Evolutionary conservation across 2,113 vertebrate genomes (phyloP).

Genomic region (Hucho hucho): DNA sequence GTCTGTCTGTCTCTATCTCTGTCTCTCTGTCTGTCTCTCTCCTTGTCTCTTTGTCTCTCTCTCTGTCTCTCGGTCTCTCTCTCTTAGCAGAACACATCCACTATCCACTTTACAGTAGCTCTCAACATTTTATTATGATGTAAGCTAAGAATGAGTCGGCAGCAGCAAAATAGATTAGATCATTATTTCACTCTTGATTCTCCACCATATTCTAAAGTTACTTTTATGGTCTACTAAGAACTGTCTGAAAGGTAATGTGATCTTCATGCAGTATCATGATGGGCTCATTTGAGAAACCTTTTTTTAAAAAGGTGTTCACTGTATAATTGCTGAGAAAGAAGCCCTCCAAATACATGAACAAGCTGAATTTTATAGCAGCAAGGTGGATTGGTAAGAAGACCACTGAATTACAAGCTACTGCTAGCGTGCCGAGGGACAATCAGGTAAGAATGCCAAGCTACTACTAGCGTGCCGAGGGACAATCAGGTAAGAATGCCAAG

Average conservation of each 20-base stretch:
- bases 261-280: constrained; percentile 60
- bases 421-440: constrained; percentile 46
- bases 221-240: constrained; percentile 62
- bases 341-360: constrained; percentile 34
- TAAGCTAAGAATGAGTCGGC: constrained; percentile 69
- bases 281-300: constrained; percentile 53
- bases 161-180: constrained; percentile 76
- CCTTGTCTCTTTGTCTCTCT: constrained; percentile 58
- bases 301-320: constrained; percentile 44
- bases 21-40: constrained; percentile 56
- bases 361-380: constrained; percentile 36
- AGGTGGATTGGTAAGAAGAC: constrained; percentile 17
- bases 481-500: constrained; percentile 54
- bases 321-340: constrained; percentile 54
- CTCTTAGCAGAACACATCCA: constrained; percentile 48
- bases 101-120: constrained; percentile 54
- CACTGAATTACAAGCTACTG: constrained; percentile 26
- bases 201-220: constrained; percentile 77
- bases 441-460: constrained; percentile 49
- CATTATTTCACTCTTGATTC: constrained; percentile 82
- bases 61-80: constrained; percentile 57
- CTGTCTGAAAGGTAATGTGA: constrained; percentile 49
- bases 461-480: constrained; percentile 38
- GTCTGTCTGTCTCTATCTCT: neutral
- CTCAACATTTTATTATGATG: constrained; percentile 65